Evolutionary conservation across 2,888 invertebrate species (phyloP), one percentile per base, ranked within the genome.

Genomic region (Melanostoma scalare): DNA sequence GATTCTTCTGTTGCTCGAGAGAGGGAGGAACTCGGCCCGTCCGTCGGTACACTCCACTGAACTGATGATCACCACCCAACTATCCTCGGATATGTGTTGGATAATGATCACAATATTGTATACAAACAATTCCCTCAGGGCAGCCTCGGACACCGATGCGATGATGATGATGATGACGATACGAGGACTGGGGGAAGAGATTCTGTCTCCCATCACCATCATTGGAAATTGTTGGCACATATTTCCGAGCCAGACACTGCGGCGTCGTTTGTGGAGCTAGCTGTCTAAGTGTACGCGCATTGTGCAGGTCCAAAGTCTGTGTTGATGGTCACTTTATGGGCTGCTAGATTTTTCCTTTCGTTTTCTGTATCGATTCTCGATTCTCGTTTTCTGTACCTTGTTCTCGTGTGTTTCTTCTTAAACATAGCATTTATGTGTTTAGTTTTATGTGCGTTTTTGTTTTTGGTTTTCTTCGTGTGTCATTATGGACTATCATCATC

Each of bases 191-290:
- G 35, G 61, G 30, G 10, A 46, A 63, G 74, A 6, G 46, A 58
- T 58, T 76, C 48, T 60, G 76, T 76, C 71, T 81, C 71, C 20
- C 76, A 72, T 72, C 81, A 72, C 61, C 60, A 76, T 81, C 76
- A 67, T 76, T 72, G 76, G 72, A 72, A 81, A 76, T 81, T 56
- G 77, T 77, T 84, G 84, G 84, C 79, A 79, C 79, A 79, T 75
- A 84, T 84, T 78, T 79, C 46, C 74, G 60, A 65, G 58, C 74
- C 84, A 84, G 84, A 84, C 84, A 79, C 44, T 71, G 84, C 84
- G 84, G 84, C 84, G 84, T 84, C 84, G 84, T 84, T 84, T 84
- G 79, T 84, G 56, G 61, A 78, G 67, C 65, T 75, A 69, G 75
- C 75, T 55, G 48, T 50, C 56, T 67, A 63, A 52, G 46, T 38